Evolutionary conservation across 2,888 invertebrate species (phyloP).

Genomic region (Hydriomena furcata): DNA sequence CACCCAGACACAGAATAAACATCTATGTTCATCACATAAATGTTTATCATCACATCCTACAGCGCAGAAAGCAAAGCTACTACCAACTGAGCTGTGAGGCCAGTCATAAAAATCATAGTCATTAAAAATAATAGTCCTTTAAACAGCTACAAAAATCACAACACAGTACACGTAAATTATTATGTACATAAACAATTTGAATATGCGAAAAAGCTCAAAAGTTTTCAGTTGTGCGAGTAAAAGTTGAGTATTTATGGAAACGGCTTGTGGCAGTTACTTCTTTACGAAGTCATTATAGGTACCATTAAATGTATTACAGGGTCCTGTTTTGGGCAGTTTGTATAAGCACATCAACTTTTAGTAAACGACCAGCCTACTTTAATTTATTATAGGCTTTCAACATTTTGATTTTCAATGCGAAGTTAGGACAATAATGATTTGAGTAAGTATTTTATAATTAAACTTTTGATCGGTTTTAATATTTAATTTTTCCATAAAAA

Average conservation of each 20-base stretch:
- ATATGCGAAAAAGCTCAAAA: slow-evolving; percentile 49
- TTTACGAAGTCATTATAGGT: slow-evolving; percentile 77
- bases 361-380: slow-evolving; percentile 69
- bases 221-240: slow-evolving; percentile 45
- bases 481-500: too few relatives aligned
- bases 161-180: slow-evolving; percentile 22
- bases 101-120: too few relatives aligned
- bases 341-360: slow-evolving; percentile 77
- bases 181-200: slow-evolving; percentile 41
- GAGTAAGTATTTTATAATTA: too few relatives aligned
- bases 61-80: too few relatives aligned
- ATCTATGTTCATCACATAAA: too few relatives aligned
- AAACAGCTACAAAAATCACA: slow-evolving; percentile 11
- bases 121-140: too few relatives aligned
- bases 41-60: too few relatives aligned
- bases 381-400: slow-evolving; percentile 57
- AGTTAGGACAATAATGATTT: slow-evolving; percentile 1
- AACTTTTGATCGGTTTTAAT: too few relatives aligned
- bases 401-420: slow-evolving; percentile 32
- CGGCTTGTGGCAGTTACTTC: slow-evolving; percentile 68
- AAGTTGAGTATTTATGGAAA: slow-evolving; percentile 72
- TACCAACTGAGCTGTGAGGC: too few relatives aligned
- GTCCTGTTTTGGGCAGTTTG: slow-evolving; percentile 72
- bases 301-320: slow-evolving; percentile 78
- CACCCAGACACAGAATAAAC: too few relatives aligned